Evolutionary conservation across 1,140 invertebrate species (phyloP), one percentile per base, ranked within the genome.

Genomic region (Trachelipus rathkii): DNA sequence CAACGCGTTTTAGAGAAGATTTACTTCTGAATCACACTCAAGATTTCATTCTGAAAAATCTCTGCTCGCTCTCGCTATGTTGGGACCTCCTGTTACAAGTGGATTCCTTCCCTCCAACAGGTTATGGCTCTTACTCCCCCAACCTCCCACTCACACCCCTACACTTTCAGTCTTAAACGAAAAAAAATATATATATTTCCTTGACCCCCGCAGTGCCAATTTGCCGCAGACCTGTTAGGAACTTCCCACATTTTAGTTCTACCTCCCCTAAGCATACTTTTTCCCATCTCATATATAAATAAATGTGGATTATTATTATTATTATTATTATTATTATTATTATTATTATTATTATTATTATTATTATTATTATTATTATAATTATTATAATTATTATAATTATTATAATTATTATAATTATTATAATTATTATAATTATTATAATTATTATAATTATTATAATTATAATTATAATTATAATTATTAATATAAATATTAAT

Each of bases 201-300:
- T 33, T 33, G 6, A 2, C 50, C 50, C 50, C 50, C 50, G 50
- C 50, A 60, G 50, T 60, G 50, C 50, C 50, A 60, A 60, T 60
- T 60, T 60, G 50, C 50, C 50, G 11, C 50, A 60, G 50, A 60
- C 50, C 50, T 60, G 50, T 60, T 60, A 60, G 50, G 50, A 60
- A 33, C 50, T 19, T 8, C 50, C 50, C 50, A 13, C 50, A 15
- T 60, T 13, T 60, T 60, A 60, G 50, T 60, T 13, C 11, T 60
- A 13, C 50, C 19, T 60, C 50, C 50, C 50, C 8, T 60, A 60
- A 60, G 50, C 50, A 60, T 19, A 8, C 50, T 60, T 60, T 60
- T 60, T 60, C 50, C 50, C 50, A 60, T 60, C 50, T 60, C 50
- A 3, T 60, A 60, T 15, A 13, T 60, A 60, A 60, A 15, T 19